A percentile compares a stretch with the other conserved stretches of the same genome.
Evolutionary conservation across 2,888 invertebrate species (phyloP).

Genomic region (Ommatoiulus sabulosus): DNA sequence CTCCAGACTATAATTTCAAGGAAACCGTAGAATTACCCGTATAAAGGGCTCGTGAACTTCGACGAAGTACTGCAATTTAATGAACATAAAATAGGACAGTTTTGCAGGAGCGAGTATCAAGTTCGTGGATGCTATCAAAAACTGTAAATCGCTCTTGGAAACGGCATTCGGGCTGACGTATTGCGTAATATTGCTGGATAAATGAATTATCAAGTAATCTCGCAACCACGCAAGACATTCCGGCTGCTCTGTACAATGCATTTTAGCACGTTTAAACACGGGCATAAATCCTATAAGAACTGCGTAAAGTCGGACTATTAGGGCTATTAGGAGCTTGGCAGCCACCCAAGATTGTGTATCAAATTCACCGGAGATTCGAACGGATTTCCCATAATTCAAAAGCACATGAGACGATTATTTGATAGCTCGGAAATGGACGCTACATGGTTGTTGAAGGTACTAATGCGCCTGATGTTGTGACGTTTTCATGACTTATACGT

Average conservation of each 20-base stretch:
- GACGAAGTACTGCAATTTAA: not conserved
- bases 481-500: not conserved
- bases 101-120: not conserved
- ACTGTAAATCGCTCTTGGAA: not conserved
- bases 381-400: constrained; percentile 20
- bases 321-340: not conserved
- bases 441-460: not conserved
- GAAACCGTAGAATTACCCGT: not conserved
- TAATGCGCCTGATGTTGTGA: not conserved
- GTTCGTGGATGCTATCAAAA: not conserved
- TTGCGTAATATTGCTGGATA: not conserved
- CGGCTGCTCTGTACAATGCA: not conserved
- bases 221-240: not conserved
- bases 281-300: not conserved
- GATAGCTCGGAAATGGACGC: not conserved
- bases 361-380: not conserved
- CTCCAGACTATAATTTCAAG: not conserved
- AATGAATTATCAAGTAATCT: not conserved
- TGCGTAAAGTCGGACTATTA: not conserved
- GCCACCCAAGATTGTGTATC: not conserved
- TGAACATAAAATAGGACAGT: not conserved
- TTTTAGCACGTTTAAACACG: not conserved
- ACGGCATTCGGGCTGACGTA: not conserved
- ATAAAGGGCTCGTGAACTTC: not conserved
- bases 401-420: constrained; percentile 1